These are phyloP conservation scores for Leptonema lineaticorne DNA, from an alignment of 1,140 invertebrate species.

Conservation along the genomic window DNA sequence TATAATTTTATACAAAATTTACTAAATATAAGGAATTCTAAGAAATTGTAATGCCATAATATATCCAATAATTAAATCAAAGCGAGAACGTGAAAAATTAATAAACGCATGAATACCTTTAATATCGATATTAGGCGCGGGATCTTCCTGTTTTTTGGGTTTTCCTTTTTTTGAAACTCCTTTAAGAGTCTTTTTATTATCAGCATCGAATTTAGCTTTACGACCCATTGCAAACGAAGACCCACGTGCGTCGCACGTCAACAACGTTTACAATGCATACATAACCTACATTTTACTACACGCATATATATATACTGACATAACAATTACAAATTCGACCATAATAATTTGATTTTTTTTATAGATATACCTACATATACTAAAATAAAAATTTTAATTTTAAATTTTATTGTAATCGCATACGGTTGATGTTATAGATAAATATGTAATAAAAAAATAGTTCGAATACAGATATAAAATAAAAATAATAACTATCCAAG, in stretches of 20 bases:
- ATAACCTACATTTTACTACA: constrained; percentile 8
- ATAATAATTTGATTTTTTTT: neutral
- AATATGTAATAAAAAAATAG: too few species aligned
- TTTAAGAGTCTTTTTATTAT: constrained; percentile 66
- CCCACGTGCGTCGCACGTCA: constrained; percentile 12
- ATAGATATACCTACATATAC: too few species aligned
- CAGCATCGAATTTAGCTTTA: constrained; percentile 76
- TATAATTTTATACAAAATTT: too few species aligned
- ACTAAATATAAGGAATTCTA: too few species aligned
- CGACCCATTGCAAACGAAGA: constrained; percentile 70
- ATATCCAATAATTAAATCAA: too few species aligned
- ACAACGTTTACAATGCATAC: neutral
- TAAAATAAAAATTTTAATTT: too few species aligned
- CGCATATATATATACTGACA: neutral
- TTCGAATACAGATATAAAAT: too few species aligned
- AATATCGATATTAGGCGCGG: constrained; percentile 65
- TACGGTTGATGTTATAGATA: too few species aligned
- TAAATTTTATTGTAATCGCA: too few species aligned
- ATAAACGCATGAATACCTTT: constrained; percentile 52
- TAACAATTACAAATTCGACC: neutral
- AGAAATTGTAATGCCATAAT: too few species aligned
- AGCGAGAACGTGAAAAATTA: constrained; percentile 11
- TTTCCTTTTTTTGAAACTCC: constrained; percentile 80
- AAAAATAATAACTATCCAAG: too few species aligned
- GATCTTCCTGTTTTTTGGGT: constrained; percentile 81